Percentiles rank a stretch among this genome's conserved stretches.
These are phyloP conservation scores for Leuctra nigra DNA, from an alignment of 2,888 invertebrate species.

Conservation along the genomic window DNA sequence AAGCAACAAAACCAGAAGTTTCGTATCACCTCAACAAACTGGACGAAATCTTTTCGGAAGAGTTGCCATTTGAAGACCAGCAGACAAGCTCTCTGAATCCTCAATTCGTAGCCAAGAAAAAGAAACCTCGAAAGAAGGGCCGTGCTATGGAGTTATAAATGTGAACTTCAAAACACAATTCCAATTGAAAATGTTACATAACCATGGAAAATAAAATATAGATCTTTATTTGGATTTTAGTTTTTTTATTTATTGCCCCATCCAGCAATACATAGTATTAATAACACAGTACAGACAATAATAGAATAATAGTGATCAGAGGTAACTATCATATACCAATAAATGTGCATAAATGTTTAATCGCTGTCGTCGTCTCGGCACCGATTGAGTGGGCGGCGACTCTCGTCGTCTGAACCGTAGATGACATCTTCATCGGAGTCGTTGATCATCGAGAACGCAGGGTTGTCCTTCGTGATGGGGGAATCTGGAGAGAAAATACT, in stretches of 20 bases:
- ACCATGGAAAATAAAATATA: too few species aligned
- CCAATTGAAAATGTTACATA: too few species aligned
- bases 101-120: not conserved
- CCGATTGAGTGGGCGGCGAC: slow-evolving; percentile 70
- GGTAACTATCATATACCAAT: too few species aligned
- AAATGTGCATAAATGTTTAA: slow-evolving; percentile 44
- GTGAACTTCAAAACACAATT: too few species aligned
- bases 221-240: too few species aligned
- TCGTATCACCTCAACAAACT: slow-evolving; percentile 67
- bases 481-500: slow-evolving; percentile 55
- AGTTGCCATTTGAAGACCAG: slow-evolving; percentile 13
- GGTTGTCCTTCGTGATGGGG: slow-evolving; percentile 92
- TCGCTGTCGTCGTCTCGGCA: slow-evolving; percentile 64
- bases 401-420: slow-evolving; percentile 88
- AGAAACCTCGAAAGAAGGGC: too few species aligned
- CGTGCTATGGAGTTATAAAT: too few species aligned
- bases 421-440: slow-evolving; percentile 97
- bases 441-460: slow-evolving; percentile 96
- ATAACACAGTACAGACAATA: too few species aligned
- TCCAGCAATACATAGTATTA: too few species aligned
- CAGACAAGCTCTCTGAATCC: not conserved
- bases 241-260: too few species aligned
- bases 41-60: slow-evolving; percentile 57
- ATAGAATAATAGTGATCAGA: too few species aligned
- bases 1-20: slow-evolving; percentile 63